Evolutionary conservation across 2,888 invertebrate genomes (phyloP), one percentile per base, ranked within the genome.

Genomic region (Tridacna crocea): DNA sequence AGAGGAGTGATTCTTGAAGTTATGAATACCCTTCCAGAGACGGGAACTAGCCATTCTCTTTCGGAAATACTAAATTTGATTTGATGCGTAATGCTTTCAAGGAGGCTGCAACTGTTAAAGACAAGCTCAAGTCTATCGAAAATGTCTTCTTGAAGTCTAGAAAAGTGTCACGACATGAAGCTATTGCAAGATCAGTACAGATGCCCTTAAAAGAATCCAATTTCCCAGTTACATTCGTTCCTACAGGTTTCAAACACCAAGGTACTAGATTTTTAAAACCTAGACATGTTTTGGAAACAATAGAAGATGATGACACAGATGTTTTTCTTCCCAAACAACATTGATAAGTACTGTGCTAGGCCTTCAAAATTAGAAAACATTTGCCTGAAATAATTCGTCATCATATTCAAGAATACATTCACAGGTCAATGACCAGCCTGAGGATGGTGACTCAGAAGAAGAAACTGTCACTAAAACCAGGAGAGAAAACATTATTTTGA

Each of bases 91-190:
- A 73, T 73, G 73, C 73, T 15, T 73, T 55, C 15, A 73, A 73
- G 51, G 60, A 73, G 65, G 73, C 58, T 24, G 19, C n/a, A n/a
- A 51, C 73, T 26, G 73, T 73, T 8, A 58, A 73, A 36, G 58
- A 73, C 26, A 73, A 73, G n/a, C 73, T 58, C n/a, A 73, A 73
- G 36, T 58, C 58, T 19, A 83, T 85, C 22, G 80, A 61, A 24
- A 75, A 79, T 65, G 58, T 73, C 0, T 75, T 81, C 17, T 26
- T 75, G 48, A 85, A 85, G 55, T 72, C 73, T 8, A 78, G 83
- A 79, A 81, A 85, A 68, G 83, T 80, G 0, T 83, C 85, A 46
- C 70, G 83, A n/a, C 83, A 83, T 80, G 85, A 83, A 73, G 80
- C 80, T 6, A 65, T 85, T n/a, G 36, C 78, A 58, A 72, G 77